These are phyloP conservation scores for Ennomos quercinarius DNA, from an alignment of 2,888 invertebrate species.

Conservation along the genomic window DNA sequence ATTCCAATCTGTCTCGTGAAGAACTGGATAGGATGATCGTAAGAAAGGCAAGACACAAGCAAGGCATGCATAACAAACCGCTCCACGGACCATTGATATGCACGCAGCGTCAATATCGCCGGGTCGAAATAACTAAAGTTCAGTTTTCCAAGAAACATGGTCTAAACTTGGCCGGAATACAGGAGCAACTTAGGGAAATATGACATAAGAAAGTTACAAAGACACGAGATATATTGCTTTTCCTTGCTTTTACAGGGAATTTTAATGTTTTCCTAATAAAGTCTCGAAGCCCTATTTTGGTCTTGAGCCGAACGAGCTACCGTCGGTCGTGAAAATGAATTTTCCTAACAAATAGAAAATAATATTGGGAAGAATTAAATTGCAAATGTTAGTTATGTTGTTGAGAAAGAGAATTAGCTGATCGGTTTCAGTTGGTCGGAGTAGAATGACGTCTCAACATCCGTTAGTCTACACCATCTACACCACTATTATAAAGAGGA, in stretches of 20 bases:
- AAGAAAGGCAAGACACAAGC: conserved; percentile 55
- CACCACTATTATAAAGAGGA: too few species aligned
- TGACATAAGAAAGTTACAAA: conserved; percentile 24
- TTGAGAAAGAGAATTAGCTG: too few species aligned
- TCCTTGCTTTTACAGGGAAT: not conserved
- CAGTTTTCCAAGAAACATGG: conserved; percentile 50
- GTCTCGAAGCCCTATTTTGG: too few species aligned
- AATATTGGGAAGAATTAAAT: too few species aligned
- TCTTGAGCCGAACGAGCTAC: too few species aligned
- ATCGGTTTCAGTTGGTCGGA: too few species aligned
- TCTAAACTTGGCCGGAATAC: conserved; percentile 30
- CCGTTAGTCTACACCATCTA: too few species aligned
- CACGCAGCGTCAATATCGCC: conserved; percentile 50
- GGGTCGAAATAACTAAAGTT: conserved; percentile 48
- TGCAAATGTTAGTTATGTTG: too few species aligned
- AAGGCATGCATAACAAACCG: conserved; percentile 61
- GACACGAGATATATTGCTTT: conserved; percentile 19
- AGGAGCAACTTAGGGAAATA: conserved; percentile 24
- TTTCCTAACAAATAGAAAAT: too few species aligned
- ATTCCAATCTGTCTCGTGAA: conserved; percentile 35
- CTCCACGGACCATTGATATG: conserved; percentile 58
- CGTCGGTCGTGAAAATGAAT: too few species aligned
- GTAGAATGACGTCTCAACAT: too few species aligned
- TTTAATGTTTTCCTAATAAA: too few species aligned
- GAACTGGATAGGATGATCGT: conserved; percentile 51